A percentile compares a stretch with the other conserved stretches of the same genome.
Evolutionary conservation across 35 echinoderm and acorn worm species (phyloP).

Genomic region (Heliocidaris erythrogramma): DNA sequence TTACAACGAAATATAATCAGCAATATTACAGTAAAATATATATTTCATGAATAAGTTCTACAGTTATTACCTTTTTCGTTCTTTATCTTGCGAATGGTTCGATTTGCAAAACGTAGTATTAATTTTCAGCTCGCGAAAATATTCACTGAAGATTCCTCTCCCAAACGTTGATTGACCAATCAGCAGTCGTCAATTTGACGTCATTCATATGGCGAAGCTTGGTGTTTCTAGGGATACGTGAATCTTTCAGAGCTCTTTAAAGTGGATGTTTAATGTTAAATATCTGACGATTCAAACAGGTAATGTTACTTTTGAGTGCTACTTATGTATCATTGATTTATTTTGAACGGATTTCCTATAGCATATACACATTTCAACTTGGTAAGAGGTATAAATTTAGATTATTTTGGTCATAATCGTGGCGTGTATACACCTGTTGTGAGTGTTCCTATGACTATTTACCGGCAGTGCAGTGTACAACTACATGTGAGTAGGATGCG

Average conservation of each 20-base stretch:
- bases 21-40: not conserved
- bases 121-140: not conserved
- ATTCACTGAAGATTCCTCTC: not conserved
- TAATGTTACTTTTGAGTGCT: not conserved
- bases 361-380: not conserved
- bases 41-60: not conserved
- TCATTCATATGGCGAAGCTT: slow-evolving; percentile 20
- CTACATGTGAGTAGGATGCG: not conserved
- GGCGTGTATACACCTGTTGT: not conserved
- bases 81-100: not conserved
- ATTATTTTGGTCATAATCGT: not conserved
- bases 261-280: not conserved
- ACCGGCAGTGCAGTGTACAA: no score
- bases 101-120: not conserved
- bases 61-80: not conserved
- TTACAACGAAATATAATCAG: not conserved
- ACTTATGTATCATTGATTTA: not conserved
- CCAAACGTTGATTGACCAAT: not conserved
- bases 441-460: not conserved
- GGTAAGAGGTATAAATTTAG: not conserved
- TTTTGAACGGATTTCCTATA: not conserved
- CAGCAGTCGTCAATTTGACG: not conserved
- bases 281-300: not conserved
- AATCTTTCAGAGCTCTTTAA: not conserved
- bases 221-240: slow-evolving; percentile 42